Evolutionary conservation across 2,113 vertebrate genomes (phyloP).

Genomic region (Lampris incognitus): DNA sequence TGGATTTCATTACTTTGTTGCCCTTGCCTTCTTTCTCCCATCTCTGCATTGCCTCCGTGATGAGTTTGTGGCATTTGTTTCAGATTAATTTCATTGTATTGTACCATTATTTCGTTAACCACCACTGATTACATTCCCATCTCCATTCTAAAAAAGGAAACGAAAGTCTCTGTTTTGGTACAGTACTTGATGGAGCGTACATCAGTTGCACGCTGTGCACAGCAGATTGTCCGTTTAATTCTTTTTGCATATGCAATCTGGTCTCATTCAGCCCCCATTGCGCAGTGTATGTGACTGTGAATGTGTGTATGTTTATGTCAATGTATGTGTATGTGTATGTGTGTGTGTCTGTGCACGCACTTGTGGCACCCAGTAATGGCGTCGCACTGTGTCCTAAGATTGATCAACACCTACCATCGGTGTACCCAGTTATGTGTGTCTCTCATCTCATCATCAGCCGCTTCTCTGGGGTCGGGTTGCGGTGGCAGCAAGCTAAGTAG

Average conservation of each 20-base stretch:
- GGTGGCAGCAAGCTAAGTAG: no score
- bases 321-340: neutral
- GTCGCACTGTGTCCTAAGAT: slow-evolving; percentile 3
- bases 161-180: slow-evolving; percentile 14
- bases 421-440: neutral
- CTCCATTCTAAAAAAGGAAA: neutral
- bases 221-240: slow-evolving; percentile 57
- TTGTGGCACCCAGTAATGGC: neutral
- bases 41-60: neutral
- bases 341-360: slow-evolving; percentile 32
- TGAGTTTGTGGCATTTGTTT: slow-evolving; percentile 20
- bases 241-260: slow-evolving; percentile 55
- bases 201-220: slow-evolving; percentile 54
- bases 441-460: neutral
- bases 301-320: slow-evolving; percentile 21
- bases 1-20: slow-evolving; percentile 51
- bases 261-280: slow-evolving; percentile 23
- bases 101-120: slow-evolving; percentile 32
- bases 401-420: neutral
- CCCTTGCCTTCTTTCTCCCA: slow-evolving; percentile 2
- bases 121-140: slow-evolving; percentile 20
- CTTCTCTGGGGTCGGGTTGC: no score
- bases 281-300: slow-evolving; percentile 37
- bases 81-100: slow-evolving; percentile 2
- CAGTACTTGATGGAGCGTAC: slow-evolving; percentile 42